Percentiles rank a stretch among this genome's conserved stretches.
Evolutionary conservation across 1,140 invertebrate genomes (phyloP).

Genomic region (Apolygus lucorum): DNA sequence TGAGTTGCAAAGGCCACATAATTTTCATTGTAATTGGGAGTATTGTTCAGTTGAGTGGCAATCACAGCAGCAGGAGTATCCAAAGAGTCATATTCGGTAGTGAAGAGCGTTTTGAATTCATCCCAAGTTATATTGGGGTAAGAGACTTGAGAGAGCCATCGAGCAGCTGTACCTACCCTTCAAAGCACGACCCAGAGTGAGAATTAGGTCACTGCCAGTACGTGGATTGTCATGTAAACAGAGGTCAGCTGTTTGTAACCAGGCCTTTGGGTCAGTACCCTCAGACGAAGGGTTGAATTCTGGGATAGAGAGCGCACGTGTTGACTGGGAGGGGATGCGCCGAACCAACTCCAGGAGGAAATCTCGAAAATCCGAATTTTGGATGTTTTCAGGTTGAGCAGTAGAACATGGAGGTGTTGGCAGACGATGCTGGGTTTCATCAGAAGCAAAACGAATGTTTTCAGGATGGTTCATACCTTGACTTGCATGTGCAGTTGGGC

Average conservation of each 20-base stretch:
- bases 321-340: background rate
- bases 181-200: constrained; percentile 19
- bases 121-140: constrained; percentile 23
- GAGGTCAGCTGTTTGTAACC: constrained; percentile 25
- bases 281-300: constrained; percentile 25
- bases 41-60: constrained; percentile 11
- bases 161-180: constrained; percentile 24
- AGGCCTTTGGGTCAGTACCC: constrained; percentile 21
- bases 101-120: constrained; percentile 27
- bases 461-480: no score
- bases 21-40: background rate
- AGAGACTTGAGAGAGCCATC: constrained; percentile 21
- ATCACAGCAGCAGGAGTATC: constrained; percentile 27
- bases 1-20: background rate
- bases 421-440: no score
- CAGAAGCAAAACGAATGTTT: no score
- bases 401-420: no score
- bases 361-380: background rate
- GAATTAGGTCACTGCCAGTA: constrained; percentile 23
- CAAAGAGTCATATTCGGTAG: constrained; percentile 12
- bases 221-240: constrained; percentile 19
- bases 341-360: background rate
- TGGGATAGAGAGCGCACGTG: constrained; percentile 13
- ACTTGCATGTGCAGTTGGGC: no score
- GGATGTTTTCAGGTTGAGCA: background rate